Evolutionary conservation across 2,888 invertebrate genomes (phyloP).

Genomic region (Mesochorus sp.): DNA sequence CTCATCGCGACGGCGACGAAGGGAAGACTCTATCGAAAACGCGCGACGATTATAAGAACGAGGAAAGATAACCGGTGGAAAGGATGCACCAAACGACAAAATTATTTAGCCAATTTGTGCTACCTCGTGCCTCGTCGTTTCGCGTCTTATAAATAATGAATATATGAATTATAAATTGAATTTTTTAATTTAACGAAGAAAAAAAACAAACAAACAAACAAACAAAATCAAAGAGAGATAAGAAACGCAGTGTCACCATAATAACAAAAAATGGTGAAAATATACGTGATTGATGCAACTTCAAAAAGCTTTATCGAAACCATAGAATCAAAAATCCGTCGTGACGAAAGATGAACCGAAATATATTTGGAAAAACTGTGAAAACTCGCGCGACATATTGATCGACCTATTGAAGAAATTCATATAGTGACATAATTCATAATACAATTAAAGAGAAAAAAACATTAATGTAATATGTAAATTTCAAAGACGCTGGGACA

Average conservation of each 20-base stretch:
- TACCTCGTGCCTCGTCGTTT: conserved; percentile 11
- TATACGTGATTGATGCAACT: not conserved
- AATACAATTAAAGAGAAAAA: not conserved
- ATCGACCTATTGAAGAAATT: not conserved
- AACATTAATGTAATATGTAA: no score
- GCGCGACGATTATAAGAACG: conserved; percentile 1
- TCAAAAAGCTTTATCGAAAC: not conserved
- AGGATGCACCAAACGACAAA: conserved; percentile 22
- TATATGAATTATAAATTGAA: no score
- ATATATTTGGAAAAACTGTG: conserved; percentile 32
- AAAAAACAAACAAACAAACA: not conserved
- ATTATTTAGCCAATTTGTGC: not conserved
- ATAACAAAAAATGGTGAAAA: not conserved
- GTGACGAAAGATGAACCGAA: conserved; percentile 31
- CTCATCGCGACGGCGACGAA: conserved; percentile 49
- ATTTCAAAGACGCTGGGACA: conserved; percentile 2
- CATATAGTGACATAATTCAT: not conserved
- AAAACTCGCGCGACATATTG: conserved; percentile 7
- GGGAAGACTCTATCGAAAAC: conserved; percentile 33
- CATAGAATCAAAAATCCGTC: not conserved
- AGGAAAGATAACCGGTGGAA: conserved; percentile 11
- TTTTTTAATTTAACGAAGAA: no score
- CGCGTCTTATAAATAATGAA: conserved; percentile 1
- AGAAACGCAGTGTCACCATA: not conserved
- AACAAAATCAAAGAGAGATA: not conserved